A percentile compares a stretch with the other conserved stretches of the same genome.
These are phyloP conservation scores for Bombus fervidus DNA, from an alignment of 1,140 invertebrate genomes.

Conservation along the genomic window DNA sequence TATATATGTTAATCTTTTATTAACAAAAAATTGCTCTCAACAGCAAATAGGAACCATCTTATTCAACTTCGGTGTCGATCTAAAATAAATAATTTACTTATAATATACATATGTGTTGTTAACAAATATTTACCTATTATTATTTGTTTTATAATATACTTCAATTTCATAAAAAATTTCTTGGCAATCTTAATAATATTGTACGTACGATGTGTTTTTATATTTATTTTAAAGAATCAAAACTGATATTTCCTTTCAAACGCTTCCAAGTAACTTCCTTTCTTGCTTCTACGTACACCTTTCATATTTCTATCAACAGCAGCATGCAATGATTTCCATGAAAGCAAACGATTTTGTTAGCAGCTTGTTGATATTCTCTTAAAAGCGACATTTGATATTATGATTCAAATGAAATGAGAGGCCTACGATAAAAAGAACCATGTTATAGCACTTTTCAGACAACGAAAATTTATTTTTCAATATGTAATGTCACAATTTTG, in stretches of 20 bases:
- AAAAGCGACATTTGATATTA: too few relatives aligned
- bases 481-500: too few relatives aligned
- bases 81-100: not conserved
- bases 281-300: not conserved
- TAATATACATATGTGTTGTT: not conserved
- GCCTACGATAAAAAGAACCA: too few relatives aligned
- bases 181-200: not conserved
- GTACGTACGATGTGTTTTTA: not conserved
- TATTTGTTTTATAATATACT: not conserved
- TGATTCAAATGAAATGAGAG: too few relatives aligned
- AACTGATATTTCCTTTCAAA: not conserved
- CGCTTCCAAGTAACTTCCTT: not conserved
- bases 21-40: not conserved
- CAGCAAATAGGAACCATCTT: not conserved
- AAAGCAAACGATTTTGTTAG: too few relatives aligned
- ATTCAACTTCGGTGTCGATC: not conserved
- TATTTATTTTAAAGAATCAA: not conserved
- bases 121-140: not conserved
- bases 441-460: too few relatives aligned
- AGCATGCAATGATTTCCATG: not conserved
- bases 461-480: too few relatives aligned
- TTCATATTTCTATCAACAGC: not conserved
- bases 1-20: not conserved
- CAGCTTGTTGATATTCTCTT: too few relatives aligned
- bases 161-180: not conserved